Evolutionary conservation across 2,113 vertebrate species (phyloP).

Genomic region (Eclectus roratus): DNA sequence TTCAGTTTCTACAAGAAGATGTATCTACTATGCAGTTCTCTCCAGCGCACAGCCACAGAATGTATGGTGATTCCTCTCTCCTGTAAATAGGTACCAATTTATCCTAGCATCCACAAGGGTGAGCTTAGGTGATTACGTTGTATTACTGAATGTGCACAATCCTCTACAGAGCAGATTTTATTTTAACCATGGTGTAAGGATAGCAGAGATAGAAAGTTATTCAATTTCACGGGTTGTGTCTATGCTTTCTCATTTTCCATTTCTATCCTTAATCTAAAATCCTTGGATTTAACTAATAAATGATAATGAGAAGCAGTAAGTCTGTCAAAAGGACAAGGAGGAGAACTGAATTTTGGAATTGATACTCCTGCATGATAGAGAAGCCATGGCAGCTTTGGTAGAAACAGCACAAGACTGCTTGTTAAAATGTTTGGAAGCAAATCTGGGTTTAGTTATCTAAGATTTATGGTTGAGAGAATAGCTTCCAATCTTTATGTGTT

Average conservation of each 20-base stretch:
- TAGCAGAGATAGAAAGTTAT: background rate
- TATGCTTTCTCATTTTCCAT: background rate
- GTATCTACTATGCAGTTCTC: background rate
- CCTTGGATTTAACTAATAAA: background rate
- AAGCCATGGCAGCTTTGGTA: background rate
- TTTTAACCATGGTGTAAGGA: background rate
- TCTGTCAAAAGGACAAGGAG: background rate
- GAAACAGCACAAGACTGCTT: background rate
- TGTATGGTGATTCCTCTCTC: background rate
- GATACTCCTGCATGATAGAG: background rate
- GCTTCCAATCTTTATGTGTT: background rate
- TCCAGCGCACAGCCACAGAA: background rate
- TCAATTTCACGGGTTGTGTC: background rate
- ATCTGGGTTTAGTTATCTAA: constrained; percentile 4
- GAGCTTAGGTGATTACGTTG: background rate
- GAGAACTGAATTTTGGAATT: background rate
- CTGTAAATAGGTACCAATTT: background rate
- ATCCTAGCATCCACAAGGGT: background rate
- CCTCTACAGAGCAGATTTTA: background rate
- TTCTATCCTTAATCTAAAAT: background rate
- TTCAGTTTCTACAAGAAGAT: background rate
- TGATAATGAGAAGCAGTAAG: background rate
- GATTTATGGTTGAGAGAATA: background rate
- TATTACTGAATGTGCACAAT: background rate
- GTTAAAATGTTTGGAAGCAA: constrained; percentile 38